Base-by-base conservation (phyloP, 2,888 invertebrate genomes). In the Eupithecia exiguata region DNA sequence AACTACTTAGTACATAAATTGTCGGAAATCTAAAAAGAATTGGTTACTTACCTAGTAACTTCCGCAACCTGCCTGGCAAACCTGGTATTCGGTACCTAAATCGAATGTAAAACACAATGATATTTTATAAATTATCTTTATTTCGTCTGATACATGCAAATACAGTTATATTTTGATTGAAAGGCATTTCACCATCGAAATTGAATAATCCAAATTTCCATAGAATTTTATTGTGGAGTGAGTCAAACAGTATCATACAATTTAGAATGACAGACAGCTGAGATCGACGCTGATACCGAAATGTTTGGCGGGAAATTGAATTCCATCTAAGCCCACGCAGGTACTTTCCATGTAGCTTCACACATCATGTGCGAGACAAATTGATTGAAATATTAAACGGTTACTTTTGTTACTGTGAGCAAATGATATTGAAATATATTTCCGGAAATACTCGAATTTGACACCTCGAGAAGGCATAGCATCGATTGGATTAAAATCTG, bases 281-380 rank as follows among this genome's bases (percentile, higher is more conserved):
- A 82, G 78, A 84, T 79, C 80, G 82, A 75, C 75, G 75, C 73
- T 71, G 74, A 69, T 77, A 78, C 79, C 79, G 80, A 84, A 84
- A 83, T 84, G 84, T 84, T 84, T 82, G 77, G 70, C 74, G 78
- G 79, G 75, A 87, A 86, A 87, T 86, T 83, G 82, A 86, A 86
- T 86, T 86, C 81, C 82, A 66, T 14, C 21, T 40, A 40, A 40
- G 21, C 40, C 77, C 67, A 35, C 3, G 18, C 18, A 65, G 63
- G 63, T 79, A 76, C 78, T 49, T 81, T 75, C 74, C 66, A 67
- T 25, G 46, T 61, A 70, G 53, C 25, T 36, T 53, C 67, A 80
- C 74, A 71, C 79, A 78, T 83, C 79, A 69, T 75, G 73, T 78
- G 75, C 71, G 79, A 77, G 79, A 82, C 83, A 81, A 86, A 84